These are phyloP conservation scores for Dryocosmus kuriphilus DNA, from an alignment of 2,888 invertebrate species.

Conservation along the genomic window DNA sequence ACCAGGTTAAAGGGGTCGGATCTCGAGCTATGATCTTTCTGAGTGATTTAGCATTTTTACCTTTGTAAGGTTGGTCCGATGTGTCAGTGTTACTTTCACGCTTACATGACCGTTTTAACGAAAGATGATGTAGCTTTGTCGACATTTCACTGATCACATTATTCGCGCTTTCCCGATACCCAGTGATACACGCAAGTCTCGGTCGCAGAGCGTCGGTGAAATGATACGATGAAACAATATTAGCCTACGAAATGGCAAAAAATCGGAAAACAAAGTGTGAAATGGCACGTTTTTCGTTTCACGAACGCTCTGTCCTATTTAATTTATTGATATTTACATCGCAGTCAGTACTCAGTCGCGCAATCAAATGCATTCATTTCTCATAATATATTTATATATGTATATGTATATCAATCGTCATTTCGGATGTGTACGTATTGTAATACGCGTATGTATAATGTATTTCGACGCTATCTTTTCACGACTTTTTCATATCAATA, in stretches of 20 bases:
- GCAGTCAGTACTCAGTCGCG: conserved; percentile 46
- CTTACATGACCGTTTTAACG: conserved; percentile 6
- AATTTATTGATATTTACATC: conserved; percentile 66
- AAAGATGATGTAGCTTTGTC: conserved; percentile 14
- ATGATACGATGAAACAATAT: conserved; percentile 38
- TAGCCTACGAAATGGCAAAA: background rate
- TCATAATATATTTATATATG: conserved; percentile 62
- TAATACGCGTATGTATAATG: conserved; percentile 59
- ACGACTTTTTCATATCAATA: conserved; percentile 31
- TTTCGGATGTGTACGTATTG: conserved; percentile 61
- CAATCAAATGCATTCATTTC: conserved; percentile 48
- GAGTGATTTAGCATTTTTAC: conserved; percentile 43
- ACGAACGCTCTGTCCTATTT: conserved; percentile 57
- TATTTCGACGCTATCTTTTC: conserved; percentile 33
- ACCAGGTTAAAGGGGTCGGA: conserved; percentile 48
- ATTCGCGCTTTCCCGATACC: conserved; percentile 14
- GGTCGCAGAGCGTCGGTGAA: conserved; percentile 57
- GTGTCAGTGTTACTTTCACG: conserved; percentile 70
- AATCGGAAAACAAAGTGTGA: conserved; percentile 20
- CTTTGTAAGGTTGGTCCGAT: conserved; percentile 63
- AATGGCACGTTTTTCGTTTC: conserved; percentile 51
- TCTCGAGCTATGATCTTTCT: conserved; percentile 51
- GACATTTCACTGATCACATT: conserved; percentile 24
- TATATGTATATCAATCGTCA: conserved; percentile 59
- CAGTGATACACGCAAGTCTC: conserved; percentile 42